phyloP scores from a whole-genome alignment of 2,888 invertebrate genomes.

The Andricus quercusramuli region DNA sequence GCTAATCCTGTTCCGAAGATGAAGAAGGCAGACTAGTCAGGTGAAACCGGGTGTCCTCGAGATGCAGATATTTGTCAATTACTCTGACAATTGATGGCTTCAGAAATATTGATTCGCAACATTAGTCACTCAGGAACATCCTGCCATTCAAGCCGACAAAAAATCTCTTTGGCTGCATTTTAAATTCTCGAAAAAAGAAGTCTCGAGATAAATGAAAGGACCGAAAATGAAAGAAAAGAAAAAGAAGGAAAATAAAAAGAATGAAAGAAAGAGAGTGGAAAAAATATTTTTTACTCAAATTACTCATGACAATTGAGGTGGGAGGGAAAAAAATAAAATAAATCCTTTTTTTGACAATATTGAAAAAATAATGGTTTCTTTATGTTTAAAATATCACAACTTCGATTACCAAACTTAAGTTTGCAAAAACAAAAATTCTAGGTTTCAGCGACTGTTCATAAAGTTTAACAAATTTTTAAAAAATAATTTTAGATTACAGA shows the following conservation, averaged over 20 bases:
- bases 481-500: too few relatives aligned
- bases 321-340: too few relatives aligned
- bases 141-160: neutral
- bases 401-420: too few relatives aligned
- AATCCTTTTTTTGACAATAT: too few relatives aligned
- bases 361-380: too few relatives aligned
- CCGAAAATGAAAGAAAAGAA: neutral
- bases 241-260: neutral
- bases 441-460: too few relatives aligned
- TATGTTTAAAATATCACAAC: too few relatives aligned
- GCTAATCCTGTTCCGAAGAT: slow-evolving; percentile 7
- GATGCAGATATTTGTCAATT: slow-evolving; percentile 26
- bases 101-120: slow-evolving; percentile 7
- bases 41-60: slow-evolving; percentile 21
- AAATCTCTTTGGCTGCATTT: slow-evolving; percentile 1
- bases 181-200: neutral
- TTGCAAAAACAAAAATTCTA: too few relatives aligned
- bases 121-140: neutral
- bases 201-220: neutral
- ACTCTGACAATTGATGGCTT: slow-evolving; percentile 18
- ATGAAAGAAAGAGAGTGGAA: neutral
- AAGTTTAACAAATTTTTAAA: too few relatives aligned
- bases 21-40: slow-evolving; percentile 12
- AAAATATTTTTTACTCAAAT: too few relatives aligned
- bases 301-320: too few relatives aligned